Evolutionary conservation across 2,113 vertebrate genomes (phyloP).

Genomic region (Tenebrosternarchus preto): DNA sequence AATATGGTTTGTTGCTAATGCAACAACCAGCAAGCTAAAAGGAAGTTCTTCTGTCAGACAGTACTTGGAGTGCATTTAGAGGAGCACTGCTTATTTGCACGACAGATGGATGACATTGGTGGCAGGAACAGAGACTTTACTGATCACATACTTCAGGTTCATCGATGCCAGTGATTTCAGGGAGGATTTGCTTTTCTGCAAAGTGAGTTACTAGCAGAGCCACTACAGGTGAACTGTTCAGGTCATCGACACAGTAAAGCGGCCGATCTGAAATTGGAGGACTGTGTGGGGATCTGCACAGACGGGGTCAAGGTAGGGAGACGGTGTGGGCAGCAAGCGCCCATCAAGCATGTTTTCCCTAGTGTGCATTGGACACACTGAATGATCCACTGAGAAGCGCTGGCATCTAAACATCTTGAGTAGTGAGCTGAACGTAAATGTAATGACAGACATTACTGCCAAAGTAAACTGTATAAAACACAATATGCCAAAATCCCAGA

Average conservation of each 20-base stretch:
- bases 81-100: not conserved
- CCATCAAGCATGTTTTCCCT: not conserved
- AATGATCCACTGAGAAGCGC: not conserved
- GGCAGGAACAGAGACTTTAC: not conserved
- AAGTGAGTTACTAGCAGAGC: not conserved
- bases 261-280: not conserved
- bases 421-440: not conserved
- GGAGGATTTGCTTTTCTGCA: slow-evolving; percentile 16
- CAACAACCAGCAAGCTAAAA: not conserved
- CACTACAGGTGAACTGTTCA: slow-evolving; percentile 8
- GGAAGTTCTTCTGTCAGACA: not conserved
- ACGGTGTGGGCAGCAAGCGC: not conserved
- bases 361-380: not conserved
- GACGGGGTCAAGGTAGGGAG: not conserved
- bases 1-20: not conserved
- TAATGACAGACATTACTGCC: not conserved
- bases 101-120: not conserved
- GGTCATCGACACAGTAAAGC: not conserved
- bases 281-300: not conserved
- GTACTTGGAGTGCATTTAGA: not conserved
- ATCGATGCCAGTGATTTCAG: not conserved
- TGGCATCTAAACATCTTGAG: slow-evolving; percentile 6
- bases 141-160: not conserved
- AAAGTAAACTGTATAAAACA: no score
- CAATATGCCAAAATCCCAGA: no score